Base-by-base conservation (phyloP, 2,113 vertebrate genomes). In the Silurus glanis region DNA sequence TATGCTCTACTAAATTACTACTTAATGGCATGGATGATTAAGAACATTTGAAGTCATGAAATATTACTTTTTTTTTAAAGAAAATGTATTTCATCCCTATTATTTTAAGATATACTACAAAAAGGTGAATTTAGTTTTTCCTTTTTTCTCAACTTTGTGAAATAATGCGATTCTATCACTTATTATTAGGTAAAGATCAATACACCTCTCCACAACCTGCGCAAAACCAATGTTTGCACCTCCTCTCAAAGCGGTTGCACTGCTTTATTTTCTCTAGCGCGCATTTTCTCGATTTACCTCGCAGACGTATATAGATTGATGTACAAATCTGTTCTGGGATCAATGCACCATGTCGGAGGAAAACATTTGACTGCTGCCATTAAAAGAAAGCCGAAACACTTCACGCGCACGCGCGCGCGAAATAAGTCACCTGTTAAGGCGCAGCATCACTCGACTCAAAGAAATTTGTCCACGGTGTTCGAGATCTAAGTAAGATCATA, bases 341-440 rank as follows among this genome's bases (percentile, higher is more conserved):
- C 28, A 59, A 19, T 59, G 47, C 55, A 51, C 16, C 49, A 12
- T 67, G 62, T 19, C 25, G n/a, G 47, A 69, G 45, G 45, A n/a
- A 0, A 25, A n/a, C 49, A n/a, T 28, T 28, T 76, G 21, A 17
- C n/a, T 14, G n/a, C 16, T 17, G 10, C 6, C 49, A n/a, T 21
- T 5, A 2, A 85, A 55, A 49, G 16, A 67, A 61, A 55, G 9
- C 82, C 19, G 9, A 59, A 71, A 81, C 17, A 58, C 9, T 16
- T 67, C 6, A 49, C 5, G 53, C 62, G 71, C 23, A 85, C 47
- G 78, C 83, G 76, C 86, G 86, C 86, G 74, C 83, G 64, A 45
- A 66, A 47, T 19, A 79, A 28, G 62, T 80, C 59, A 83, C 80
- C 83, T 83, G 85, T 74, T 82, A 53, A 75, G 59, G 69, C 71